These are phyloP conservation scores for Chaetogeoica ovagalla DNA, from an alignment of 2,888 invertebrate genomes.

Conservation along the genomic window DNA sequence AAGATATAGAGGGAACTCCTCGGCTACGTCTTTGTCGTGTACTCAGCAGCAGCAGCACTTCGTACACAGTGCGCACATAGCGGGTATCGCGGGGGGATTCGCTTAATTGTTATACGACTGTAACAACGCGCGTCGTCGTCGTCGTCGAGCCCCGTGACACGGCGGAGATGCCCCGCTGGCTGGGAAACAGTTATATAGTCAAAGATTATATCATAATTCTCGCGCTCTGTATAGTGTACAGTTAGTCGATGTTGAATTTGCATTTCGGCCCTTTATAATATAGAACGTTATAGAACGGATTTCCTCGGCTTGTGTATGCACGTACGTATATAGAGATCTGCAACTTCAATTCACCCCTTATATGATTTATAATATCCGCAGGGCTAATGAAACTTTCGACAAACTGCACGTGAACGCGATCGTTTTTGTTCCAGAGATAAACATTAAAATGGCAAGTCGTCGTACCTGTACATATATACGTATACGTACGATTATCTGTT, in stretches of 20 bases:
- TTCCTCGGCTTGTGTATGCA: conserved; percentile 21
- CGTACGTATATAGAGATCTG: neutral
- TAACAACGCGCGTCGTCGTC: conserved; percentile 1
- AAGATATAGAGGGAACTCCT: too few species aligned
- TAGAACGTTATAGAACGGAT: conserved; percentile 50
- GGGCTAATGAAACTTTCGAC: conserved; percentile 43
- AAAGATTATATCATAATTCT: conserved; percentile 8
- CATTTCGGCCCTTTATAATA: conserved; percentile 51
- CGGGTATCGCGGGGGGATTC: conserved; percentile 30
- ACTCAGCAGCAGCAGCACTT: too few species aligned
- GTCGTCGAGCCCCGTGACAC: neutral
- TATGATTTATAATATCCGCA: conserved; percentile 36
- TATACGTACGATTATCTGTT: neutral
- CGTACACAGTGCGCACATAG: too few species aligned
- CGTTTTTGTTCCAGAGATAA: conserved; percentile 35
- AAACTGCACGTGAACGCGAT: conserved; percentile 11
- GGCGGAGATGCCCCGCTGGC: neutral
- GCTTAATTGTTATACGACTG: conserved; percentile 52
- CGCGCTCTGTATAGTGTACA: neutral
- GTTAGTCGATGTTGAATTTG: conserved; percentile 48
- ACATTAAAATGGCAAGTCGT: conserved; percentile 24
- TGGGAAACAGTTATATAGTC: neutral
- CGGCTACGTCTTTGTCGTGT: neutral
- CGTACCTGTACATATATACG: neutral
- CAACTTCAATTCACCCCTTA: conserved; percentile 19